Evolutionary conservation across 2,888 invertebrate species (phyloP), one percentile per base, ranked within the genome.

Genomic region (Pilophorus perplexus): DNA sequence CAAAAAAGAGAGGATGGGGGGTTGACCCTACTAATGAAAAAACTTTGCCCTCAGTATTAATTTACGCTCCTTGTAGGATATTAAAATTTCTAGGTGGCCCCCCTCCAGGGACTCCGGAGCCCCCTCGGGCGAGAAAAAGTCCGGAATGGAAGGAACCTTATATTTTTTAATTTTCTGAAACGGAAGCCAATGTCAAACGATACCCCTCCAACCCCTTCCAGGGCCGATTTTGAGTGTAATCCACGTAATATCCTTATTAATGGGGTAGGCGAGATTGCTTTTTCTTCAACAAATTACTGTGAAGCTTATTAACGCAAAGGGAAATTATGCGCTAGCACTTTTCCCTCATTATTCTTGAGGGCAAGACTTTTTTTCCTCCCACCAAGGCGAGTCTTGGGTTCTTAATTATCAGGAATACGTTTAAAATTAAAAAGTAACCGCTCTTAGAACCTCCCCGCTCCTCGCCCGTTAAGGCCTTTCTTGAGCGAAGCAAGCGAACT

Each of bases 171-270:
- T 69, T 69, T 66, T 54, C 67, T 57, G 64, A 67, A 67, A 60
- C 65, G 68, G 66, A 66, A 64, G 69, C 22, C 64, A 62, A 69
- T 67, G 68, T 66, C 68, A 68, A 66, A 66, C 68, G 68, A 68
- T 69, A 68, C 59, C 66, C 68, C 50, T 33, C 28, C 22, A 27
- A 33, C 16, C 48, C 28, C 40, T 3, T 16, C 8, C 16, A 14
- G 54, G 20, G 55, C 69, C 60, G 65, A 66, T 66, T 59, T 69
- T 65, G 65, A 67, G 66, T 33, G 57, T 67, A 67, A 69, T 67
- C 67, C 67, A 62, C 67, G 67, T 69, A 69, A 69, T 69, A 66
- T 69, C 67, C 69, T 69, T 69, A 69, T 69, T 69, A 69, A 69
- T 64, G 66, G 64, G 42, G 50, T 16, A 55, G 33, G 50, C 66